Conservation (phyloP, 2,888 invertebrate genomes). For the Drosophila picticornis region DNA sequence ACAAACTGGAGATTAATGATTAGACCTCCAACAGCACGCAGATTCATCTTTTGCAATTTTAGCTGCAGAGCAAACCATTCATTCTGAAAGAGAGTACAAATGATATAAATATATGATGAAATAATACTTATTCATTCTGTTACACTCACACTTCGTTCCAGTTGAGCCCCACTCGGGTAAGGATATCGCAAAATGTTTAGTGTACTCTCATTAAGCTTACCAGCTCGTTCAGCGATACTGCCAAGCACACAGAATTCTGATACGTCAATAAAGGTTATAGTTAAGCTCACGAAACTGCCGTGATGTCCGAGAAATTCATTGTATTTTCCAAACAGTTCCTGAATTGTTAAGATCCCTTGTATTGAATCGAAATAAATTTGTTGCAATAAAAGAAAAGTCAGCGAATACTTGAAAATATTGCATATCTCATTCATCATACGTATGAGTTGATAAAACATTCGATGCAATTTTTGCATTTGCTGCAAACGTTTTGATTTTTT, state of each 20-base stretch:
- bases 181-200: constrained; percentile 20
- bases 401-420: constrained; percentile 13
- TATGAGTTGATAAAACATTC: constrained; percentile 9
- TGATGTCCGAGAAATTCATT: rapidly evolving
- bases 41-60: constrained; percentile 20
- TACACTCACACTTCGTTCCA: constrained; percentile 37
- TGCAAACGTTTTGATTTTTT: background rate
- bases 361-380: background rate
- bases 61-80: constrained; percentile 45
- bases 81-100: constrained; percentile 21
- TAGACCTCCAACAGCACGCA: constrained; percentile 19
- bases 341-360: background rate
- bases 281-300: background rate
- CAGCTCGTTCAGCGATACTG: background rate
- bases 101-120: too few relatives aligned
- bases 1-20: constrained; percentile 21
- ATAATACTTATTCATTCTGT: rapidly evolving
- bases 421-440: constrained; percentile 9
- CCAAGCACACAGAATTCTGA: background rate
- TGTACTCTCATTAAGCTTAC: background rate
- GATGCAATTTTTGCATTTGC: constrained; percentile 2
- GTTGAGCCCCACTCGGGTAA: background rate
- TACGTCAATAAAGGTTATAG: background rate
- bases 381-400: background rate
- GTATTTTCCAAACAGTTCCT: background rate